These are phyloP conservation scores for Cottus gobio DNA, from an alignment of 2,113 vertebrate genomes.

Conservation along the genomic window DNA sequence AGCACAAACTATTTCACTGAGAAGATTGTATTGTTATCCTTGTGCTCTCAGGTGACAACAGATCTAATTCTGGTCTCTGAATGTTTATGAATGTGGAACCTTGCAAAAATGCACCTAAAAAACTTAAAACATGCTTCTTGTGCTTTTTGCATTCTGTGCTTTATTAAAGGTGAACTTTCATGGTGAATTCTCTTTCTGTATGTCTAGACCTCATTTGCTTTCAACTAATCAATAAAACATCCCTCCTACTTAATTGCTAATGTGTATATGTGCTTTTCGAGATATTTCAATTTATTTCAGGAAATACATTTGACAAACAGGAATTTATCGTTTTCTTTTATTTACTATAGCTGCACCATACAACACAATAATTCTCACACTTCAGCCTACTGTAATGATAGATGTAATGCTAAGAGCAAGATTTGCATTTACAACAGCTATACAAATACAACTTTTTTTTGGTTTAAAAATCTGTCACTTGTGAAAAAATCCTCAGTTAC, in stretches of 20 bases:
- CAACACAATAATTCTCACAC: constrained; percentile 32
- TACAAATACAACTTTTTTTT: constrained; percentile 48
- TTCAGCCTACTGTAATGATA: constrained; percentile 2
- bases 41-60: constrained; percentile 67
- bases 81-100: constrained; percentile 79
- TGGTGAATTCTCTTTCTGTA: constrained; percentile 71
- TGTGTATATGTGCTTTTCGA: neutral
- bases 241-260: constrained; percentile 51
- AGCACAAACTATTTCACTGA: constrained; percentile 72
- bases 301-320: neutral
- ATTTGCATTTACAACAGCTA: constrained; percentile 34
- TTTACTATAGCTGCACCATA: constrained; percentile 41
- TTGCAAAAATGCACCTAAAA: constrained; percentile 76
- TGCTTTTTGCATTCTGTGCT: constrained; percentile 78
- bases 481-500: constrained; percentile 66
- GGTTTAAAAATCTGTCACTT: constrained; percentile 65
- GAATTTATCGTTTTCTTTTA: constrained; percentile 15
- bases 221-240: constrained; percentile 77
- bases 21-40: constrained; percentile 69
- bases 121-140: constrained; percentile 72
- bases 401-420: constrained; percentile 20
- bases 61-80: constrained; percentile 66
- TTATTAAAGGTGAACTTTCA: constrained; percentile 62
- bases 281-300: neutral
- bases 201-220: constrained; percentile 73